These are phyloP conservation scores for Exephanes ischioxanthus DNA, from an alignment of 2,888 invertebrate species.

Conservation along the genomic window DNA sequence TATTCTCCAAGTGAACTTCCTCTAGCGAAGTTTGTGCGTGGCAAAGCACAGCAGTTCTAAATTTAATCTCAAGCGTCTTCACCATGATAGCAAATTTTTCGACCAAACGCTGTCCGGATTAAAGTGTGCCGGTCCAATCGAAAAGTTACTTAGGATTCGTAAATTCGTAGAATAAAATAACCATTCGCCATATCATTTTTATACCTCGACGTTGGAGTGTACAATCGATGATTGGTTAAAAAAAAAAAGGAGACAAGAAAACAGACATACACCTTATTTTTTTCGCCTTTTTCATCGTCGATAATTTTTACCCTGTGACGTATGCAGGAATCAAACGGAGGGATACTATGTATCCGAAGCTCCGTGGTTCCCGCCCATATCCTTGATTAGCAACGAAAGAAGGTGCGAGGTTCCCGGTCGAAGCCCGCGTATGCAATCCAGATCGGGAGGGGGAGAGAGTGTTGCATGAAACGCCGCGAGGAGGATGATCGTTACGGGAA, in stretches of 20 bases:
- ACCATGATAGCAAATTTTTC: no score
- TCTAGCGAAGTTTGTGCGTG: no score
- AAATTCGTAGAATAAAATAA: no score
- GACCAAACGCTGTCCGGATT: no score
- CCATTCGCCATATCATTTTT: not conserved
- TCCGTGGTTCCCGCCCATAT: constrained; percentile 20
- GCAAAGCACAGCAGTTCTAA: no score
- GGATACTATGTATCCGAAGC: constrained; percentile 1
- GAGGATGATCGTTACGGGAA: constrained; percentile 35
- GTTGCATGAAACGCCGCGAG: constrained; percentile 22
- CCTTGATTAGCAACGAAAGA: constrained; percentile 35
- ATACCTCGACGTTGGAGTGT: not conserved
- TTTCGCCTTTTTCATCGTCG: not conserved
- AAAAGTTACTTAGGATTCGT: no score
- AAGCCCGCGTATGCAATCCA: constrained; percentile 25
- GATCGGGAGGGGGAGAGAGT: constrained; percentile 18
- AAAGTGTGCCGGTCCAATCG: no score
- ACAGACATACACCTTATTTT: not conserved
- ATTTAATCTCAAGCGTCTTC: no score
- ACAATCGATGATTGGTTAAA: not conserved
- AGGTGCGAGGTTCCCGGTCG: not conserved
- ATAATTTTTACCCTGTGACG: not conserved
- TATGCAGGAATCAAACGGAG: not conserved
- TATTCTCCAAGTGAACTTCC: no score
- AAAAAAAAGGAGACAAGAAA: not conserved